Evolutionary conservation across 2,113 vertebrate species (phyloP).

Genomic region (Charina bottae): DNA sequence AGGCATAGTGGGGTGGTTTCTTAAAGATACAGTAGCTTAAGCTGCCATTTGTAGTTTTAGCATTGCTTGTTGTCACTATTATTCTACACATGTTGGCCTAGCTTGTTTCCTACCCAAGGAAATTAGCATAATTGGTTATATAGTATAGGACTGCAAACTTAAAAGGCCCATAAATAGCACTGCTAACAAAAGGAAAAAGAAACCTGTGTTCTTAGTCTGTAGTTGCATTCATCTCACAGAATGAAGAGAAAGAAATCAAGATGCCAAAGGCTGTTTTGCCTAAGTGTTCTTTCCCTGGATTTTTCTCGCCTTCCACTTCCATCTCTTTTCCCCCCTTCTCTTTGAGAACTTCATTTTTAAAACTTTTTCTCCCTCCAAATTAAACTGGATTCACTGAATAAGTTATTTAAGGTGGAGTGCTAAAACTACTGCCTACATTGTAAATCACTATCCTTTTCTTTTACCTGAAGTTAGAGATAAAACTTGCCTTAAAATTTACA

Average conservation of each 20-base stretch:
- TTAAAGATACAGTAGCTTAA: conserved; percentile 72
- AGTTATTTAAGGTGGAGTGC: not conserved
- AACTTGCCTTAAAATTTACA: not conserved
- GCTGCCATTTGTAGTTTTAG: conserved; percentile 28
- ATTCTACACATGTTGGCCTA: not conserved
- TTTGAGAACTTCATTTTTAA: not conserved
- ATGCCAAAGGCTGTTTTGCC: not conserved
- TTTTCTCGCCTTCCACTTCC: not conserved
- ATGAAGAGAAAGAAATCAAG: not conserved
- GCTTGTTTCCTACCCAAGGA: not conserved
- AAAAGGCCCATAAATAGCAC: not conserved
- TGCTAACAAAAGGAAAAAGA: not conserved
- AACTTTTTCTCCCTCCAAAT: not conserved
- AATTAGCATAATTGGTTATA: conserved; percentile 35
- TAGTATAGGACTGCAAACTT: conserved; percentile 34
- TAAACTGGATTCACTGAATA: not conserved
- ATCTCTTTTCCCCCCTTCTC: not conserved
- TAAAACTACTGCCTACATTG: too few species aligned
- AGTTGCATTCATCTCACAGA: not conserved
- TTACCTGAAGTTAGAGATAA: not conserved
- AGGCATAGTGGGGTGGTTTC: conserved; percentile 63
- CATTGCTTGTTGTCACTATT: not conserved
- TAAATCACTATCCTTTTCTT: not conserved
- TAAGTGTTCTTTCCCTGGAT: not conserved
- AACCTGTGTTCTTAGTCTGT: not conserved